Base-by-base conservation (phyloP, 2,888 invertebrate genomes). In the Chaetoderma sp. region DNA sequence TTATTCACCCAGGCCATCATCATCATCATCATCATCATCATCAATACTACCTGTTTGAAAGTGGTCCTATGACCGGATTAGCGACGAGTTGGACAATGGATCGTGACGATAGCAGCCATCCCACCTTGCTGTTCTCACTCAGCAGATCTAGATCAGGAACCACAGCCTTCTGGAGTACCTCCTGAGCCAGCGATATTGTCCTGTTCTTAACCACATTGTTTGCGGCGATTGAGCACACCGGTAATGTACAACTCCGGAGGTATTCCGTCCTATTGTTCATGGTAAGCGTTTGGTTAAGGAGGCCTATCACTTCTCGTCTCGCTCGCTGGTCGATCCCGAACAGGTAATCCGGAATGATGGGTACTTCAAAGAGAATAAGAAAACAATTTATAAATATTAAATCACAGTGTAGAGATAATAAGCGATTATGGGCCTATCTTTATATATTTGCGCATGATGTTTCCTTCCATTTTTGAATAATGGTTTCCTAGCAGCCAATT, bases 291-390 rank as follows among this genome's bases (percentile, higher is more conserved):
- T 21, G 36, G 25, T 67, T 55, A 10, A 45, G 16, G 5, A 55
- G 45, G 10, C 25, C 18, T 10, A 67, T 13, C 13, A 60, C 66
- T n/a, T 60, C 54, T 27, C 69, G 42, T 10, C 64, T 56, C 8
- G 68, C 65, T 47, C 68, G 65, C 30, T 72, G 77, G 73, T 86
- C 86, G 39, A 78, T 75, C 49, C 76, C 89, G 77, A 91, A 91
- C 70, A 93, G 88, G 83, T 91, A 92, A 84, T 93, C 92, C 13
- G 93, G 93, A 74, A 93, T 90, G 73, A 94, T 93, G 44, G 94
- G 93, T 71, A 94, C 94, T 93, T 86, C 63, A 88, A 88, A 69
- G 49, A 60, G 45, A 59, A 65, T 45, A 62, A 55, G 59, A 39
- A 33, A 50, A 55, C 27, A 58, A 59, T 36, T 56, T 28, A 63